Percentiles rank a stretch among this genome's conserved stretches.
Evolutionary conservation across 2,888 invertebrate species (phyloP).

Genomic region (Eubasilissa splendida): DNA sequence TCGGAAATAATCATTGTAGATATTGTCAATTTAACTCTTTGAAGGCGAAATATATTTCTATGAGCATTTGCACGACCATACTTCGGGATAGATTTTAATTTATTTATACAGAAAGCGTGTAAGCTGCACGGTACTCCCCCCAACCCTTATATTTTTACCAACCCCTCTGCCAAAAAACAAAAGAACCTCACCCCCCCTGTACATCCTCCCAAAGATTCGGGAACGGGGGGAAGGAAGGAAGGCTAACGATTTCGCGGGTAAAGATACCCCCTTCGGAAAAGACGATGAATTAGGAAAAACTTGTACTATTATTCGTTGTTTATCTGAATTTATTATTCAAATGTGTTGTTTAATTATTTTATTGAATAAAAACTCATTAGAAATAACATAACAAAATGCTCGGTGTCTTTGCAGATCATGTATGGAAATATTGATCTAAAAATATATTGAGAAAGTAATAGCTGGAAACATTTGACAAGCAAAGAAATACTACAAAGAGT

Average conservation of each 20-base stretch:
- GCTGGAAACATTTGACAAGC: no score
- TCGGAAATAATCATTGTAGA: background rate
- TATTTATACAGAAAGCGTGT: conserved; percentile 57
- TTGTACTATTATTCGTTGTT: background rate
- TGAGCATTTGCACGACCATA: conserved; percentile 8
- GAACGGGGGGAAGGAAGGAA: conserved; percentile 42
- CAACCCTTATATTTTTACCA: conserved; percentile 48
- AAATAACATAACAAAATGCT: no score
- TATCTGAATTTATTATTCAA: no score
- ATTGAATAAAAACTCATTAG: no score
- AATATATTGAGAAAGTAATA: no score
- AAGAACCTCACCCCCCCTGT: conserved; percentile 47
- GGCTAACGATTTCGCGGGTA: conserved; percentile 53
- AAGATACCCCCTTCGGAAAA: conserved; percentile 46
- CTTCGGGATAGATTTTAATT: conserved; percentile 55
- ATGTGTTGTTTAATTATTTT: no score
- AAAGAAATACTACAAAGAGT: no score
- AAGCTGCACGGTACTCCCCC: conserved; percentile 46
- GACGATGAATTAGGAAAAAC: conserved; percentile 17
- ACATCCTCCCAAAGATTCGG: conserved; percentile 46
- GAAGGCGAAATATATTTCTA: conserved; percentile 2
- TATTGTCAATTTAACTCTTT: background rate
- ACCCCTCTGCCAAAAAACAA: conserved; percentile 55
- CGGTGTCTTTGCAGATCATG: no score
- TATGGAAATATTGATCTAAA: no score